Evolutionary conservation across 2,797 vertebrate species (phyloP), one percentile per base, ranked within the genome.

Genomic region (Argentina silus): DNA sequence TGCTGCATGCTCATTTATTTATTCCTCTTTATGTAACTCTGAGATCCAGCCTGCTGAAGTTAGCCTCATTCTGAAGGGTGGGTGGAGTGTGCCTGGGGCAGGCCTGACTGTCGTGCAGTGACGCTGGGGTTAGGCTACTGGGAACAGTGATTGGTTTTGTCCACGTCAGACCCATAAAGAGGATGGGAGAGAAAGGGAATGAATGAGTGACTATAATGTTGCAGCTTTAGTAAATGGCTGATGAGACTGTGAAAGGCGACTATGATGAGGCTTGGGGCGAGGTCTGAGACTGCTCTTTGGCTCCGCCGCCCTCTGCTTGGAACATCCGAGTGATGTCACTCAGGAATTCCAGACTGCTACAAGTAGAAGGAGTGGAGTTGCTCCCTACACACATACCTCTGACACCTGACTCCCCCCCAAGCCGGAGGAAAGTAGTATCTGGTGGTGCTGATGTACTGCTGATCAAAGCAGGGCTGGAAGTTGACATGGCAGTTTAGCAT

Each of bases 21-120:
- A 44, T 82, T 53, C 19, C 3, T 70, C 77, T 89, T 86, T 85
- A 83, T 78, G 72, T 85, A 82, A 86, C 71, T 23, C 21, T 23
- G 4, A 60, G 23, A 5, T 76, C 7, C 65, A 43, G 59, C 60
- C 80, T 60, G 61, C 57, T 48, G 61, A 14, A 36, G 27, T 36
- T 36, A 36, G 27, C 27, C 27, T 36, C 27, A 4, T 36, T 36
- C 27, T 36, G 27, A 36, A 36, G 27, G 27, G 27, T n/a, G n/a
- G n/a, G n/a, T n/a, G n/a, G n/a, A n/a, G n/a, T 36, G 27, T 36
- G 27, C 27, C 27, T 36, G 27, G 27, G 27, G 27, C 27, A 36
- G 27, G 27, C 27, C 27, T 36, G 23, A 36, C 21, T 61, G 10
- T 12, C 23, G 27, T 51, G 8, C 21, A 23, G 17, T 42, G 1